Conservation (phyloP, 1,140 invertebrate species). For the Trachelipus rathkii region DNA sequence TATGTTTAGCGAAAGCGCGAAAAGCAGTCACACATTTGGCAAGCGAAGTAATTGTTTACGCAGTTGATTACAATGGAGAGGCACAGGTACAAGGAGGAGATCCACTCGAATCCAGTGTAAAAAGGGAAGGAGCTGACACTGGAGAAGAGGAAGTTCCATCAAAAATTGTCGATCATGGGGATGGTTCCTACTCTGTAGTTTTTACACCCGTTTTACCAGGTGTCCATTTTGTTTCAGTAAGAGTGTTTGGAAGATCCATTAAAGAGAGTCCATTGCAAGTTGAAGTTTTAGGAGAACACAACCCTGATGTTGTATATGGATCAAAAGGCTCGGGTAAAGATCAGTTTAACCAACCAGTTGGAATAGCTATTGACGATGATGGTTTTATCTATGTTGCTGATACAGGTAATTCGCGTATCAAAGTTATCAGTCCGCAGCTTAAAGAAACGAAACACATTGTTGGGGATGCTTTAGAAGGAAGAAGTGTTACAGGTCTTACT, state of each 20-base stretch:
- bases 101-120: slow-evolving; percentile 66
- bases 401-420: slow-evolving; percentile 86
- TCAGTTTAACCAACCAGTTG: slow-evolving; percentile 81
- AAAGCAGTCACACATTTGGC: slow-evolving; percentile 66
- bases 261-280: slow-evolving; percentile 48
- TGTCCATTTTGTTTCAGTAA: slow-evolving; percentile 65
- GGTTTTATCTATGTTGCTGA: slow-evolving; percentile 74
- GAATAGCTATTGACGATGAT: slow-evolving; percentile 63
- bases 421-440: slow-evolving; percentile 67
- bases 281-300: slow-evolving; percentile 66
- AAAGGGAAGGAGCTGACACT: slow-evolving; percentile 56
- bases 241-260: slow-evolving; percentile 79
- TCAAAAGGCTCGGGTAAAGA: slow-evolving; percentile 67
- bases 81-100: slow-evolving; percentile 73
- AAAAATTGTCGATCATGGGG: slow-evolving; percentile 68
- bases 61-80: slow-evolving; percentile 85
- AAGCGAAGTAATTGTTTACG: slow-evolving; percentile 62
- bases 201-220: slow-evolving; percentile 57
- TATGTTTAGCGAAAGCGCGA: slow-evolving; percentile 54
- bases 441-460: slow-evolving; percentile 71
- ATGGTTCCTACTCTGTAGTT: slow-evolving; percentile 69
- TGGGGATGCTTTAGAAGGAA: slow-evolving; percentile 69
- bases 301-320: slow-evolving; percentile 69
- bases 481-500: slow-evolving; percentile 72
- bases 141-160: slow-evolving; percentile 46